Evolutionary conservation across 2,888 invertebrate species (phyloP).

Genomic region (Girardia tigrina): DNA sequence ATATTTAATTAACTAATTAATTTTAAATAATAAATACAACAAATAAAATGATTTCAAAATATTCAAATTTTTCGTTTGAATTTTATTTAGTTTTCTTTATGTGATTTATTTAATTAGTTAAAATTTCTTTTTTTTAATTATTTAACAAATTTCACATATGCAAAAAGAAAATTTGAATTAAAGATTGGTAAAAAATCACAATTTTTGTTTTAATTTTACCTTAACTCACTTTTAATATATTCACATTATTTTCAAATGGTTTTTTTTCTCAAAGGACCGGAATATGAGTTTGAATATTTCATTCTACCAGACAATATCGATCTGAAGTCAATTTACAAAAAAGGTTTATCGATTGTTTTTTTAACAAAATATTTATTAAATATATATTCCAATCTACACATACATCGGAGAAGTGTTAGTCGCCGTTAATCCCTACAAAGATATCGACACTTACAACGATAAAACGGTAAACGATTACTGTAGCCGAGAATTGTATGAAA

Average conservation of each 20-base stretch:
- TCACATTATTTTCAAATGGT: neutral
- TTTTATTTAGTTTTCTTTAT: too few species aligned
- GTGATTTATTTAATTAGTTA: too few species aligned
- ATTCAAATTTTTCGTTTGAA: too few species aligned
- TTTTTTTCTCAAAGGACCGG: neutral
- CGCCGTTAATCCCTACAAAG: slow-evolving; percentile 87
- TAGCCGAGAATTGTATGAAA: slow-evolving; percentile 86
- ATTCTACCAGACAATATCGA: slow-evolving; percentile 82
- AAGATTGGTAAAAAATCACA: too few species aligned
- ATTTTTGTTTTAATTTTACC: neutral
- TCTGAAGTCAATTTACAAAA: slow-evolving; percentile 70
- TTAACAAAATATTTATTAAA: slow-evolving; percentile 24
- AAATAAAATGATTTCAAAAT: too few species aligned
- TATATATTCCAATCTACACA: slow-evolving; percentile 71
- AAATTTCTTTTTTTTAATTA: too few species aligned
- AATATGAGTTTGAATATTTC: slow-evolving; percentile 75
- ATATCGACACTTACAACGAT: slow-evolving; percentile 74
- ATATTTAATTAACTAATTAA: too few species aligned
- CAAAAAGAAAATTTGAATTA: too few species aligned
- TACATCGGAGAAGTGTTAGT: slow-evolving; percentile 82
- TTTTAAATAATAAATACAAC: too few species aligned
- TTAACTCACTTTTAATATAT: neutral
- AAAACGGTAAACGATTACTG: slow-evolving; percentile 75
- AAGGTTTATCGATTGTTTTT: too few species aligned
- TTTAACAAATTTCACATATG: too few species aligned